Evolutionary conservation across 2,888 invertebrate genomes (phyloP), one percentile per base, ranked within the genome.

Genomic region (Neria commutata): DNA sequence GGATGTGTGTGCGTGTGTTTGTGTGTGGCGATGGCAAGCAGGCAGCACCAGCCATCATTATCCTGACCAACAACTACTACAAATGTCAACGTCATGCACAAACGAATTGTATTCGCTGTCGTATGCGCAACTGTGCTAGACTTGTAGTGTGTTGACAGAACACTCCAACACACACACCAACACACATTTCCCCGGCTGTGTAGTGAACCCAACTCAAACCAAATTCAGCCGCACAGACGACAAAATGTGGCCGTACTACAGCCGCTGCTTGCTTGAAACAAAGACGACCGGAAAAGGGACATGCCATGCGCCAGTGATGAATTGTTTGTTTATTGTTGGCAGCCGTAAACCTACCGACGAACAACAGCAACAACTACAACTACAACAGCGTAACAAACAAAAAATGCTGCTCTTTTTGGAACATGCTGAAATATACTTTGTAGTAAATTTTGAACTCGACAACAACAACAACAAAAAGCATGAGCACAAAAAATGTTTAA

Each of bases 31-130:
- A n/a, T n/a, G n/a, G 37, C 37, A 5, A 29, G 37, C 37, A 37
- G 6, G 37, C 37, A 37, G 37, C 4, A 37, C 37, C 4, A 37
- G 74, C 77, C 76, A 76, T 76, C 76, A 76, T 76, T 76, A 76
- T 74, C 65, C 69, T 67, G 75, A 68, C 72, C 75, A 77, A 71
- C 77, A 77, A 76, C 74, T 73, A 70, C 76, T 73, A 70, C 76
- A 72, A 74, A 75, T 76, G 77, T 76, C 77, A 77, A 67, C 70
- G 70, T 53, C 74, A 72, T 64, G 60, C 58, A 51, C 24, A 52
- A 47, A 47, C 29, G 46, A 16, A 34, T 24, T 26, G 14, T 54
- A 8, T 8, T 52, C 52, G 24, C 40, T 11, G 53, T 53, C 53
- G 45, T 14, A 14, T 29, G 6, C 29, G 6, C 29, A n/a, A 5